A percentile compares a stretch with the other conserved stretches of the same genome.
Conservation (phyloP, 2,888 invertebrate species). For the Orchestes rusci region DNA sequence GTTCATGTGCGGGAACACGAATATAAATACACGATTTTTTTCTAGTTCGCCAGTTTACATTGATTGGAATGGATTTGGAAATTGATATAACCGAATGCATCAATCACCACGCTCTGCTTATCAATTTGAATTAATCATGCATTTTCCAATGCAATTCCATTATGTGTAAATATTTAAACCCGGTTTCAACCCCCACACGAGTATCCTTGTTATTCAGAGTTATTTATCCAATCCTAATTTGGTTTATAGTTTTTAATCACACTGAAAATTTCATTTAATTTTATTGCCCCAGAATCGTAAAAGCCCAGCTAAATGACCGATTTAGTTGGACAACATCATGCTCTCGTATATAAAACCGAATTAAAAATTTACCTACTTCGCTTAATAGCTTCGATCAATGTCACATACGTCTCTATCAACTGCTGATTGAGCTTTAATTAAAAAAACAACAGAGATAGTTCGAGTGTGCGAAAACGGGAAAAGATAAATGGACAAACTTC, state of each 20-base stretch:
- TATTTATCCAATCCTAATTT: slow-evolving; percentile 19
- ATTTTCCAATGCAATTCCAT: too few species aligned
- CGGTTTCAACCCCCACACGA: too few species aligned
- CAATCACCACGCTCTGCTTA: too few species aligned
- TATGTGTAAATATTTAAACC: too few species aligned
- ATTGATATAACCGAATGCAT: too few species aligned
- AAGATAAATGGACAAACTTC: slow-evolving; percentile 19
- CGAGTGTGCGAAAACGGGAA: too few species aligned
- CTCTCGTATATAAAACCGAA: slow-evolving; percentile 14
- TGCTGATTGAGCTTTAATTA: slow-evolving; percentile 15
- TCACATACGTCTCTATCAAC: slow-evolving; percentile 9
- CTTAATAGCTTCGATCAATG: slow-evolving; percentile 10
- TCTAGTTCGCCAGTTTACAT: too few species aligned
- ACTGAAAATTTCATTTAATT: slow-evolving; percentile 21
- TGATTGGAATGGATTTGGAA: too few species aligned
- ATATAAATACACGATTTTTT: too few species aligned
- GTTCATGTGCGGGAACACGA: too few species aligned
- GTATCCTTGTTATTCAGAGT: slow-evolving; percentile 1
- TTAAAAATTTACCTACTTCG: slow-evolving; percentile 17
- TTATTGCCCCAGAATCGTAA: slow-evolving; percentile 19
- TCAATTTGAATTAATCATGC: too few species aligned
- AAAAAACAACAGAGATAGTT: too few species aligned
- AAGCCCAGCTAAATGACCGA: slow-evolving; percentile 18
- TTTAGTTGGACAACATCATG: slow-evolving; percentile 17
- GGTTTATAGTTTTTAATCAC: slow-evolving; percentile 23